Conservation (phyloP, 2,113 vertebrate species). For the Nothoprocta perdicaria region DNA sequence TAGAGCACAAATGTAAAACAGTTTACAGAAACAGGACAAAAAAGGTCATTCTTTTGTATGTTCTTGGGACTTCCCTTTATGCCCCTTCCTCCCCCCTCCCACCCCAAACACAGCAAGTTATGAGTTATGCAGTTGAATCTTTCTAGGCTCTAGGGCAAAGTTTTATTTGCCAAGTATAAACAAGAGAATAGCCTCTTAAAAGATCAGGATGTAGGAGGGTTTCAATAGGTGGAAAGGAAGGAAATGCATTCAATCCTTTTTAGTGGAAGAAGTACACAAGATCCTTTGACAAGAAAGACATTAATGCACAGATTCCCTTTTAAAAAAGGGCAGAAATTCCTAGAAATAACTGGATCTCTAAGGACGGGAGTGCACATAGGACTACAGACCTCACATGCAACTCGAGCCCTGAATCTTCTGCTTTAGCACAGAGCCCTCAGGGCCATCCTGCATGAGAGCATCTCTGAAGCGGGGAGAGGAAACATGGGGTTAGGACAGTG, state of each 20-base stretch:
- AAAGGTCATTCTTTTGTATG: not conserved
- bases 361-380: not conserved
- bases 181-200: slow-evolving; percentile 5
- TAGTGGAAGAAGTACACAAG: not conserved
- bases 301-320: not conserved
- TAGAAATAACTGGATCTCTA: not conserved
- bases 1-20: not conserved
- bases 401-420: fast-evolving
- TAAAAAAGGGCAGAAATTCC: slow-evolving; percentile 19
- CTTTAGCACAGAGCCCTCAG: fast-evolving
- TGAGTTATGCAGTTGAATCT: not conserved
- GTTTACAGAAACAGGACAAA: not conserved
- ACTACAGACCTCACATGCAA: fast-evolving
- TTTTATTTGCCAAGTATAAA: slow-evolving; percentile 28
- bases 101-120: not conserved
- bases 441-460: not conserved
- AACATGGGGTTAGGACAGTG: not conserved
- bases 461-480: not conserved
- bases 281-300: not conserved
- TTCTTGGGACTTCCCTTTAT: not conserved
- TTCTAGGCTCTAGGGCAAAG: not conserved
- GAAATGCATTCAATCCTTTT: not conserved
- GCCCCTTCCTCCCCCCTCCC: not conserved
- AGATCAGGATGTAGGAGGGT: slow-evolving; percentile 37
- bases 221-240: slow-evolving; percentile 47